Conservation (phyloP, 2,888 invertebrate genomes). For the Uloborus plumipes region DNA sequence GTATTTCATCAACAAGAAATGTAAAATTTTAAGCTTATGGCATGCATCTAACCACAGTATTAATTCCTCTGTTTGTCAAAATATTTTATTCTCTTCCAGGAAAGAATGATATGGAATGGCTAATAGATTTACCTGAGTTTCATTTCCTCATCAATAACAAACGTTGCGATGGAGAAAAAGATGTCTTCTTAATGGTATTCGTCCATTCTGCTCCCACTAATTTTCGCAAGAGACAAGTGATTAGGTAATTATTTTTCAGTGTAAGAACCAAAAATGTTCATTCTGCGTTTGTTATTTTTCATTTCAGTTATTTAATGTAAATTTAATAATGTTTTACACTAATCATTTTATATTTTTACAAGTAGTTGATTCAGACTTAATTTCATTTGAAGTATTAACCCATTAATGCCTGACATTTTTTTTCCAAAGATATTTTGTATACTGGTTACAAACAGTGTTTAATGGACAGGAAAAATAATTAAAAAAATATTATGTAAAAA, state of each 20-base stretch:
- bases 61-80: neutral
- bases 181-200: constrained; percentile 64
- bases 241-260: constrained; percentile 43
- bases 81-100: constrained; percentile 4
- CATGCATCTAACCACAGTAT: neutral
- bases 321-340: too few species aligned
- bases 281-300: too few species aligned
- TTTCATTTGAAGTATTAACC: too few species aligned
- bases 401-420: too few species aligned
- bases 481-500: too few species aligned
- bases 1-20: neutral
- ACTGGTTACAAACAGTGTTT: too few species aligned
- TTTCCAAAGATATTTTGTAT: too few species aligned
- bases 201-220: constrained; percentile 66
- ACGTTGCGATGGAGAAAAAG: constrained; percentile 43
- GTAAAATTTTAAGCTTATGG: neutral
- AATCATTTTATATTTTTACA: too few species aligned
- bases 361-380: too few species aligned
- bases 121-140: constrained; percentile 64
- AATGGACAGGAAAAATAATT: too few species aligned
- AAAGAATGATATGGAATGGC: constrained; percentile 51
- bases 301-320: too few species aligned
- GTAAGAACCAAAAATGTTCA: neutral
- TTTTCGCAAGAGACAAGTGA: constrained; percentile 65
- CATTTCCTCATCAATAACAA: constrained; percentile 64